Evolutionary conservation across 1,140 invertebrate species (phyloP).

Genomic region (Tetramorium parvispinum): DNA sequence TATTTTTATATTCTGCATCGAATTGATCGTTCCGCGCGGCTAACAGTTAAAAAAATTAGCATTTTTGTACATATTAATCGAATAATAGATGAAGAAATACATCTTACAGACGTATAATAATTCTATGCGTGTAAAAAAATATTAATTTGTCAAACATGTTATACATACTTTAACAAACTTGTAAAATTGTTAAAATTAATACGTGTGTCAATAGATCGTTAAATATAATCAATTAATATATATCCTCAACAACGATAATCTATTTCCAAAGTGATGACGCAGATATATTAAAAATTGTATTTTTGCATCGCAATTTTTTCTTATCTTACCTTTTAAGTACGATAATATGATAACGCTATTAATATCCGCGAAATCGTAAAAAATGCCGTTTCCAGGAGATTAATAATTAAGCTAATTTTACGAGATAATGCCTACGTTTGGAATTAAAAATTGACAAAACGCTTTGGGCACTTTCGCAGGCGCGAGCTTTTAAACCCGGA

Average conservation of each 20-base stretch:
- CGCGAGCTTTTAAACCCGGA: conserved; percentile 17
- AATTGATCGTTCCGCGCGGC: background rate
- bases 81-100: background rate
- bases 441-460: conserved; percentile 9
- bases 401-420: conserved; percentile 38
- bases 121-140: background rate
- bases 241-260: background rate
- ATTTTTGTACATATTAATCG: conserved; percentile 31
- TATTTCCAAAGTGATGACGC: background rate
- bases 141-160: background rate
- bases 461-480: conserved; percentile 11
- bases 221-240: conserved; percentile 3
- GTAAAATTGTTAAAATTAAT: conserved; percentile 26
- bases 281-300: conserved; percentile 28
- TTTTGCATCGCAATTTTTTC: conserved; percentile 32
- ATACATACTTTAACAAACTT: background rate
- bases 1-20: conserved; percentile 31
- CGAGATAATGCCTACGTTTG: conserved; percentile 9
- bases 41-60: conserved; percentile 1
- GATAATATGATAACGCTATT: background rate
- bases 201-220: conserved; percentile 13
- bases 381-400: background rate
- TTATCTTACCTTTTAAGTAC: conserved; percentile 6
- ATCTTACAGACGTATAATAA: background rate
- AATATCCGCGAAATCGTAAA: background rate